A percentile compares a stretch with the other conserved stretches of the same genome.
phyloP scores from a whole-genome alignment of 2,797 vertebrate species.

The Pseudopleuronectes americanus region DNA sequence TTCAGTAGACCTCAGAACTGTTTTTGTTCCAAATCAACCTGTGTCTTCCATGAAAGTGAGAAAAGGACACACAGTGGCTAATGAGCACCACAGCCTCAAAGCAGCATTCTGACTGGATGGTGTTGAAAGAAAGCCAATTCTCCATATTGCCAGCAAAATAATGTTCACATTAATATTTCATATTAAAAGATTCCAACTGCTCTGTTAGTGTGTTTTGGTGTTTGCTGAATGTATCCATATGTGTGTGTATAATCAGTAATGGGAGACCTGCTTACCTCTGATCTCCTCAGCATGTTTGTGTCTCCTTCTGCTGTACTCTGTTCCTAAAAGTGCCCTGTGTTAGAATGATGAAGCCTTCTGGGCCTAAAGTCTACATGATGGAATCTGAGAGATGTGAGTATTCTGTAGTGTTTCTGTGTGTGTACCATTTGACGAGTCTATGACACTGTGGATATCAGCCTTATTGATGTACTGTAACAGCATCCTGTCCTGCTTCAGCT shows the following conservation, averaged over 20 bases:
- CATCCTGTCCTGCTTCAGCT: constrained; percentile 17
- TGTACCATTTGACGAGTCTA: constrained; percentile 19
- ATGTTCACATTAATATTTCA: constrained; percentile 7
- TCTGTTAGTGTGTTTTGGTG: constrained; percentile 32
- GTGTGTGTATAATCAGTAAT: constrained; percentile 10
- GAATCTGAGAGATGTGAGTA: constrained; percentile 24
- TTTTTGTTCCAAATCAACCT: constrained; percentile 21
- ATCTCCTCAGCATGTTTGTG: constrained; percentile 55
- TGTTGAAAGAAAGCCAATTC: too few species aligned
- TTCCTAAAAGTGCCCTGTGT: constrained; percentile 40
- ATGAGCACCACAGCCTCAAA: constrained; percentile 1
- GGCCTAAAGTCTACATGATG: constrained; percentile 45
- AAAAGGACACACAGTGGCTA: not conserved
- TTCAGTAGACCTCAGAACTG: constrained; percentile 13
- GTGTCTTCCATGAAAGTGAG: constrained; percentile 49
- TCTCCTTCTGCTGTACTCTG: constrained; percentile 31
- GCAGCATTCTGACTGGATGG: not conserved
- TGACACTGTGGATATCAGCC: constrained; percentile 26
- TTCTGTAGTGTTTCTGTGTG: constrained; percentile 38
- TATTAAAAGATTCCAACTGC: not conserved
- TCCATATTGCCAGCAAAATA: not conserved
- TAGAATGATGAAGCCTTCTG: constrained; percentile 25
- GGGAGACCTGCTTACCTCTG: constrained; percentile 4
- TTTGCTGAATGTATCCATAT: constrained; percentile 56
- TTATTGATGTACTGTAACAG: constrained; percentile 38